A percentile compares a stretch with the other conserved stretches of the same genome.
phyloP scores from a whole-genome alignment of 2,113 vertebrate genomes.

The Gymnocephalus cernua region DNA sequence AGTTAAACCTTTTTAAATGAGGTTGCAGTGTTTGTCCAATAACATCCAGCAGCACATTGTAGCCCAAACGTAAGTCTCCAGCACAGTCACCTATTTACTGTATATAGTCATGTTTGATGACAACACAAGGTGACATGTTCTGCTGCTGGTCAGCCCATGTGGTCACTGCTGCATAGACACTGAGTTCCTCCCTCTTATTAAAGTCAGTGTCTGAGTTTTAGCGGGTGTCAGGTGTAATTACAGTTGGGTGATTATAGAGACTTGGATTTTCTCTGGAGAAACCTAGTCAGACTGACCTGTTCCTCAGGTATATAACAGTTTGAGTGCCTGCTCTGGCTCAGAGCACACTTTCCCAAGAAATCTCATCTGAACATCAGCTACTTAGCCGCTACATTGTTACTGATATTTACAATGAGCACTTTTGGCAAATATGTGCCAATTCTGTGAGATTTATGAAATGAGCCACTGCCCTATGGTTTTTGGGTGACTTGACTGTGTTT shows the following conservation, averaged over 20 bases:
- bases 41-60: background rate
- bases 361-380: constrained; percentile 7
- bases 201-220: constrained; percentile 56
- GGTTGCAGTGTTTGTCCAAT: background rate
- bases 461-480: constrained; percentile 47
- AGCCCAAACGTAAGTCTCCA: background rate
- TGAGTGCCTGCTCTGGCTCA: background rate
- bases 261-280: constrained; percentile 34
- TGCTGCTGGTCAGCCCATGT: constrained; percentile 37
- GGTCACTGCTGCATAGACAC: constrained; percentile 56
- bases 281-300: constrained; percentile 18
- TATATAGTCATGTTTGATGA: constrained; percentile 43
- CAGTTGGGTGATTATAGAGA: constrained; percentile 59
- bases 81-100: constrained; percentile 39
- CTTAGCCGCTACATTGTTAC: background rate
- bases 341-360: constrained; percentile 10
- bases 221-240: constrained; percentile 61
- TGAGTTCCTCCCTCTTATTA: constrained; percentile 62
- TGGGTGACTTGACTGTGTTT: constrained; percentile 66
- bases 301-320: constrained; percentile 23
- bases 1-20: background rate
- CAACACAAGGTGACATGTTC: constrained; percentile 48
- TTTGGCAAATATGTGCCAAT: constrained; percentile 18
- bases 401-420: constrained; percentile 3
- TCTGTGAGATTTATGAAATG: constrained; percentile 22